Evolutionary conservation across 2,113 vertebrate genomes (phyloP).

Genomic region (Neolamprologus sp.): DNA sequence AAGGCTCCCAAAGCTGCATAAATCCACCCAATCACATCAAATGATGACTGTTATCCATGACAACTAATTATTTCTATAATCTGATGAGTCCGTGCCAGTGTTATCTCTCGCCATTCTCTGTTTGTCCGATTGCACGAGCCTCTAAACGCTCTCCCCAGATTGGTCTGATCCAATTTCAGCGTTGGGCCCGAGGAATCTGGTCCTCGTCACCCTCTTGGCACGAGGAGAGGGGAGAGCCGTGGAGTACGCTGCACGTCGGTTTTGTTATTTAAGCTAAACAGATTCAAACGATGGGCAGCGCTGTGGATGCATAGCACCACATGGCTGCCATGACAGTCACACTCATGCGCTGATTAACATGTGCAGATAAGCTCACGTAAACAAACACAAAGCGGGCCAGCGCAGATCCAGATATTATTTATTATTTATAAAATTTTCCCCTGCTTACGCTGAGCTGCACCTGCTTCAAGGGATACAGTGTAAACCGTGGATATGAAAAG

Average conservation of each 20-base stretch:
- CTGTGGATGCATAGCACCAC: not conserved
- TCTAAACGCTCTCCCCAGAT: conserved; percentile 38
- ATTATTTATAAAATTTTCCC: not conserved
- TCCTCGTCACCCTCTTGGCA: conserved; percentile 37
- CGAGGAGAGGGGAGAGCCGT: not conserved
- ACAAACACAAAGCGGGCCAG: not conserved
- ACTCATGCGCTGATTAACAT: not conserved
- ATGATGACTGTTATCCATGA: conserved; percentile 35
- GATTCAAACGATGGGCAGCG: not conserved
- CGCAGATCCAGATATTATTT: not conserved
- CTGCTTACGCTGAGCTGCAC: not conserved
- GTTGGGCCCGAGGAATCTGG: conserved; percentile 38
- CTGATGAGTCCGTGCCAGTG: conserved; percentile 21
- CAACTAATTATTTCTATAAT: conserved; percentile 58
- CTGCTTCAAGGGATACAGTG: not conserved
- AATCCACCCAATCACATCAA: conserved; percentile 27
- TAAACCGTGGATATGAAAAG: not conserved
- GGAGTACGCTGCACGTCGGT: not conserved
- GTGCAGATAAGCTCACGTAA: not conserved
- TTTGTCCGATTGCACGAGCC: not conserved
- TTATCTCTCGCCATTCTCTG: conserved; percentile 17
- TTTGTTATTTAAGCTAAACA: conserved; percentile 21
- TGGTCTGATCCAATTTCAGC: conserved; percentile 59
- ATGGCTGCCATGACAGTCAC: not conserved
- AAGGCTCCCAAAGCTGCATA: not conserved